Conservation (phyloP, 2,888 invertebrate species). For the Dicyrtomina minuta region DNA sequence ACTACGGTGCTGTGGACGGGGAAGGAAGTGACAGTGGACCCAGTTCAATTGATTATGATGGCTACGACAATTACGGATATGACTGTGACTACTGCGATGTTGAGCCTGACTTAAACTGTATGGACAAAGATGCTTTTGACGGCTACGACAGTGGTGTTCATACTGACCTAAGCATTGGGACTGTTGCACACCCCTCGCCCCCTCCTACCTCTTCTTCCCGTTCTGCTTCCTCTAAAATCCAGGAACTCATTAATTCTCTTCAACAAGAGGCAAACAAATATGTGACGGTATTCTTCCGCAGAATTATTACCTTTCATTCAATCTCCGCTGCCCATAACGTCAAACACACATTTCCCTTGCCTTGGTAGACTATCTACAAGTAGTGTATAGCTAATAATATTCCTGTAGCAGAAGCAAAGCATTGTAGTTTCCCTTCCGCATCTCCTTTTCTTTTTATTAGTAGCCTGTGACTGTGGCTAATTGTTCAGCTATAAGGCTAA, state of each 20-base stretch:
- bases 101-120: conserved; percentile 28
- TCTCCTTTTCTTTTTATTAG: not conserved
- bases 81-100: conserved; percentile 40
- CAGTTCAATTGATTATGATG: conserved; percentile 31
- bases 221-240: conserved; percentile 51
- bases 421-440: not conserved
- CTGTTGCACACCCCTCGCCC: conserved; percentile 46
- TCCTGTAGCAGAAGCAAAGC: not conserved
- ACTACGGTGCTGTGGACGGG: conserved; percentile 35
- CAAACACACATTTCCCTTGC: too few relatives aligned
- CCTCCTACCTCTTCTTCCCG: conserved; percentile 43
- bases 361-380: too few relatives aligned
- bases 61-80: conserved; percentile 32
- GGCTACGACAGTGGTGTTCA: conserved; percentile 50
- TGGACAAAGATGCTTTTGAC: conserved; percentile 40
- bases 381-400: too few relatives aligned
- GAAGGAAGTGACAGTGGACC: conserved; percentile 36
- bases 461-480: not conserved
- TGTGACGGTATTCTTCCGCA: conserved; percentile 44
- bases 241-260: conserved; percentile 50
- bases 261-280: conserved; percentile 52
- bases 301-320: not conserved
- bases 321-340: not conserved
- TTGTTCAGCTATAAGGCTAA: too few relatives aligned
- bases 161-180: conserved; percentile 50